Evolutionary conservation across 1,140 invertebrate species (phyloP), one percentile per base, ranked within the genome.

Genomic region (Diprion similis): DNA sequence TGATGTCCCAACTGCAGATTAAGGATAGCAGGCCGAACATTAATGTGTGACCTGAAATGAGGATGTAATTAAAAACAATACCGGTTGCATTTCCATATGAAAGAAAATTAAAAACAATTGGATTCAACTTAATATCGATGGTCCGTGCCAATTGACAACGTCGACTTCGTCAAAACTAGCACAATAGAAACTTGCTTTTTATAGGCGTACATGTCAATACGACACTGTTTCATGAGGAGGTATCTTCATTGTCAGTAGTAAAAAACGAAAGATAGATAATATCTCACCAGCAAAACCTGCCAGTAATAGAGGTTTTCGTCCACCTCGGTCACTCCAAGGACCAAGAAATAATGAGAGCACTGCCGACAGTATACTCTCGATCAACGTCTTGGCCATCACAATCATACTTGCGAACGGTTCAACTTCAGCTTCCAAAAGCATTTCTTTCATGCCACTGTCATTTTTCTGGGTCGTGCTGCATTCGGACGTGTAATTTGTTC

Each of bases 241-340:
- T 37, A 37, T 37, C 0, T 37, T 37, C 24, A 37, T 37, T 0
- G 2, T 37, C 24, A 37, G 6, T 37, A 37, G 24, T 37, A 37
- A 37, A 37, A 37, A 37, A 1, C 24, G 24, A 37, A 37, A 37
- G 24, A 37, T 37, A 37, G 6, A 37, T 37, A 37, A 37, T 59
- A 6, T 15, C 76, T 80, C 84, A 91, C 91, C 91, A 73, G 87
- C 81, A 78, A 90, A 86, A 47, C 89, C 84, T 9, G 86, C 77
- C 10, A 93, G 80, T 24, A 94, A 80, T 68, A 94, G 79, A 9
- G 92, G 92, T 80, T 93, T 94, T n/a, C 93, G 89, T 68, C 93
- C 93, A 85, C 93, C 89, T 67, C 87, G 89, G 81, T 94, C 93
- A 74, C 92, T 94, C 93, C 93, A 94, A 7, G 92, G 91, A 46